Evolutionary conservation across 2,113 vertebrate species (phyloP), one percentile per base, ranked within the genome.

Genomic region (Psilopogon haemacephalus): DNA sequence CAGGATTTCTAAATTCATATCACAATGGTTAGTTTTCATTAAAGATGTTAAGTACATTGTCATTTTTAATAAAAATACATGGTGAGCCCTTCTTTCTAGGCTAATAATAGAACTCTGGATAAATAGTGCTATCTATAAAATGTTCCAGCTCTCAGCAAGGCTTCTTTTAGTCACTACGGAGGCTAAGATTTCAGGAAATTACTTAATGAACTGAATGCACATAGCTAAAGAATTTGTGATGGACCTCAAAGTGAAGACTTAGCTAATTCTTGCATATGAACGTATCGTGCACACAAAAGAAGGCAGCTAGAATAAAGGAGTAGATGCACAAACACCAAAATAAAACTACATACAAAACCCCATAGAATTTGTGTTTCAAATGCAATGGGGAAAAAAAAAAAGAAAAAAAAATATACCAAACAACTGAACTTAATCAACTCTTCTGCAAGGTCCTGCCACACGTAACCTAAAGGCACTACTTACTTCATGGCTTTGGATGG

Each of bases 61-160:
- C 70, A 73, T 75, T 89, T 91, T 56, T 68, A 79, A 88, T 96
- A 75, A 88, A 92, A 81, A 75, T 52, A 91, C 79, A 74, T 63
- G 32, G 62, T 6, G 56, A 91, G 87, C 48, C 62, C 52, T 70
- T 94, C 76, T 76, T 94, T 52, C 76, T 33, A 28, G 42, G 72
- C 88, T 92, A 96, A 95, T 95, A 96, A 97, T 95, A 94, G 94
- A 84, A 95, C 76, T 87, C 77, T 12, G 73, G 76, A 95, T 84
- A 95, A 96, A 95, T 84, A 95, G 86, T 15, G 35, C 55, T 69
- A 81, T 86, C 92, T 73, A 12, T 33, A 86, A 96, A 94, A 85
- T 56, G 60, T 86, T 94, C 89, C 86, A 81, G 91, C 94, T 92
- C 84, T 92, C 92, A 89, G 84, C 63, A 89, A 92, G 58, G 64